phyloP scores from a whole-genome alignment of 1,140 invertebrate species.

The Drosophila eugracilis region DNA sequence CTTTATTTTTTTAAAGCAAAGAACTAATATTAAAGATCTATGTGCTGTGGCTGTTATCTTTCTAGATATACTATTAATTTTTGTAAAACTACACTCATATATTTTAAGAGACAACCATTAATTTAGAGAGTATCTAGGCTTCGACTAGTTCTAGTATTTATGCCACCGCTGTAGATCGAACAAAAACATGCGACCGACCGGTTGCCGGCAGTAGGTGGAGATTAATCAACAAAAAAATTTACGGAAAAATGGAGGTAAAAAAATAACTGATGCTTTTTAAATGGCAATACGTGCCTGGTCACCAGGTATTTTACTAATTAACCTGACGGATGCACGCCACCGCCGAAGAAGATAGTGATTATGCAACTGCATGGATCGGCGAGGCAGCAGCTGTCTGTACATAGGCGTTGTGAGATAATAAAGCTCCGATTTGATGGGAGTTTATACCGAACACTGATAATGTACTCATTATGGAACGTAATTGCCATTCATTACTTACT shows the following conservation, averaged over 20 bases:
- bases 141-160: constrained; percentile 15
- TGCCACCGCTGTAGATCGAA: constrained; percentile 8
- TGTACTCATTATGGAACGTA: constrained; percentile 1
- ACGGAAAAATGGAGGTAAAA: constrained; percentile 36
- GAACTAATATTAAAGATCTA: not conserved
- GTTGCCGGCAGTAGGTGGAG: constrained; percentile 65
- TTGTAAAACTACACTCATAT: not conserved
- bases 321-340: constrained; percentile 67
- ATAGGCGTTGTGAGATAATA: constrained; percentile 12
- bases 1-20: not conserved
- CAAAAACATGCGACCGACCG: constrained; percentile 57
- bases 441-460: constrained; percentile 1
- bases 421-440: constrained; percentile 9
- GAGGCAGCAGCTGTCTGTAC: not conserved
- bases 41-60: not conserved
- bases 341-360: constrained; percentile 48
- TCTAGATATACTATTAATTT: not conserved
- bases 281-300: constrained; percentile 76
- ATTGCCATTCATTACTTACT: not conserved
- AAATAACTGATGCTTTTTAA: constrained; percentile 64
- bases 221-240: constrained; percentile 53
- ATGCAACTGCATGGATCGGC: constrained; percentile 48
- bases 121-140: constrained; percentile 14
- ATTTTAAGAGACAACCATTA: not conserved
- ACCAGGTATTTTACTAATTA: constrained; percentile 75